Conservation (phyloP, 2,888 invertebrate species). For the Nephrotoma guestfalica region DNA sequence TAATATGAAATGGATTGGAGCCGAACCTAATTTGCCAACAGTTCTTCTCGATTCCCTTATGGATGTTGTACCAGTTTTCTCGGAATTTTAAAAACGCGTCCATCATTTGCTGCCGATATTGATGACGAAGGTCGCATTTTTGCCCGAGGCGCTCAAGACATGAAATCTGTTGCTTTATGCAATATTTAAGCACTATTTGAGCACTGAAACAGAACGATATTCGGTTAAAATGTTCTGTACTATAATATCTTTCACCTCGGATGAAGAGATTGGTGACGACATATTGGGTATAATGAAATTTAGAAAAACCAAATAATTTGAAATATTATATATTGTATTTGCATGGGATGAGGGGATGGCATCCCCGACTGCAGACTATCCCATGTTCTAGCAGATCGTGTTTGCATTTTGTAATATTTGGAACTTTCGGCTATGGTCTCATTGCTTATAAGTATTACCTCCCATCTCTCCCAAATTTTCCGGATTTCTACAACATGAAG, state of each 20-base stretch:
- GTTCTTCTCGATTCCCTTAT: conserved; percentile 86
- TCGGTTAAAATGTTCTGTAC: conserved; percentile 47
- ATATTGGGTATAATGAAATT: conserved; percentile 53
- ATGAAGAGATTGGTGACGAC: conserved; percentile 62
- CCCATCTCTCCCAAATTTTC: too few species aligned
- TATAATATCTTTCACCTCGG: conserved; percentile 61
- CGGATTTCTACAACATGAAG: conserved; percentile 44
- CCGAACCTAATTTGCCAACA: conserved; percentile 50
- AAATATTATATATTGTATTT: conserved; percentile 58
- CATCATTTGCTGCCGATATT: conserved; percentile 78
- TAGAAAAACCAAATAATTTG: conserved; percentile 48
- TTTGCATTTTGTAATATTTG: conserved; percentile 34
- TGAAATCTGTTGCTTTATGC: conserved; percentile 74
- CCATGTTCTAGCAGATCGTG: conserved; percentile 52
- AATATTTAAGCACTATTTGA: conserved; percentile 61
- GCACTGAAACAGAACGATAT: conserved; percentile 42
- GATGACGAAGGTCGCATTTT: conserved; percentile 70
- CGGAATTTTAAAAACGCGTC: conserved; percentile 78
- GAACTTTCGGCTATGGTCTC: conserved; percentile 67
- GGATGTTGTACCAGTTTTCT: conserved; percentile 92
- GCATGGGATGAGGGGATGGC: conserved; percentile 71
- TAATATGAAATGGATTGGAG: conserved; percentile 65
- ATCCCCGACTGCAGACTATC: conserved; percentile 46
- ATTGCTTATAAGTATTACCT: too few species aligned
- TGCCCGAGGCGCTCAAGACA: conserved; percentile 61